These are phyloP conservation scores for Perithous albicinctus DNA, from an alignment of 2,888 invertebrate species.

Conservation along the genomic window DNA sequence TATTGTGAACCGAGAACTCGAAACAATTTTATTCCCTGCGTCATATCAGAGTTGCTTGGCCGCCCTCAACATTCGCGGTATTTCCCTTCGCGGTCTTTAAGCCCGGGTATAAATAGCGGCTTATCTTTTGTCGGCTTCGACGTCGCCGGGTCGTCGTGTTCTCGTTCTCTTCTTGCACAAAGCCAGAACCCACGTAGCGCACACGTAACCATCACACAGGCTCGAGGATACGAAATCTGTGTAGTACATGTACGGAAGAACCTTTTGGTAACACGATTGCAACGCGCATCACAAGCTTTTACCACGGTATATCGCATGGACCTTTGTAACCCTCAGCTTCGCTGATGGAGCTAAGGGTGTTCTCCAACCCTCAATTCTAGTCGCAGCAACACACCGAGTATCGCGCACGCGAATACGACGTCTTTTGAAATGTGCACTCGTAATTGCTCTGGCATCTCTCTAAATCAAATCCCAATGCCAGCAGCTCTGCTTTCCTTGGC, in stretches of 20 bases:
- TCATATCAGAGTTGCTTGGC: constrained; percentile 29
- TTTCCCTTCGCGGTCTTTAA: constrained; percentile 75
- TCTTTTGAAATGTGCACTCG: constrained; percentile 80
- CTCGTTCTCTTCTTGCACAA: constrained; percentile 53
- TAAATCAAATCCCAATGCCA: constrained; percentile 74
- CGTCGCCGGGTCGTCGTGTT: constrained; percentile 68
- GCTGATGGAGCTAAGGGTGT: constrained; percentile 62
- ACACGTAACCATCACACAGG: constrained; percentile 62
- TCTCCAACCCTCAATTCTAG: constrained; percentile 30
- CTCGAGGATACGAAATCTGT: constrained; percentile 51
- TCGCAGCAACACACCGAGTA: constrained; percentile 1
- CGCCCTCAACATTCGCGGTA: constrained; percentile 40
- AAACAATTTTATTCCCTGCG: constrained; percentile 64
- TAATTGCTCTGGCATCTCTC: constrained; percentile 82
- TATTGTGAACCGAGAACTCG: constrained; percentile 43
- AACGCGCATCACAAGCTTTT: constrained; percentile 53
- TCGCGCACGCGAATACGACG: constrained; percentile 58
- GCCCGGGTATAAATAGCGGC: constrained; percentile 83
- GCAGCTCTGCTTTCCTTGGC: constrained; percentile 25
- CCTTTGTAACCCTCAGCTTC: constrained; percentile 62
- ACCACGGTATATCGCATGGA: constrained; percentile 39
- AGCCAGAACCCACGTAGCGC: constrained; percentile 60
- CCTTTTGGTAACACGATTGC: constrained; percentile 54
- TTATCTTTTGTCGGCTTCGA: constrained; percentile 83
- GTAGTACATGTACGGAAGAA: constrained; percentile 18